These are phyloP conservation scores for Lithophane semibrunnea DNA, from an alignment of 2,888 invertebrate species.

Conservation along the genomic window DNA sequence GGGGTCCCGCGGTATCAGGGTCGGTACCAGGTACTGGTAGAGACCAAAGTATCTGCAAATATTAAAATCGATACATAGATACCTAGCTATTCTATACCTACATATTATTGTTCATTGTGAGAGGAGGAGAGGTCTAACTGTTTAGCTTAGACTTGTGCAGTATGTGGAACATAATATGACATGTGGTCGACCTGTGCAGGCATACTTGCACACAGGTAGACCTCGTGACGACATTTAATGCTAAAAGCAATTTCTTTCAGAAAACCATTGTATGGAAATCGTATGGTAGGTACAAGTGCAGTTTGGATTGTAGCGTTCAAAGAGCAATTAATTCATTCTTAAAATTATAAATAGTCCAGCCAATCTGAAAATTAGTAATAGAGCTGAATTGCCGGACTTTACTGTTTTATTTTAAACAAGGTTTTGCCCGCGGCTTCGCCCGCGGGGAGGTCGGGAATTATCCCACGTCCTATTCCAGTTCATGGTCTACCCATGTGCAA, in stretches of 20 bases:
- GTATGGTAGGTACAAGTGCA: background rate
- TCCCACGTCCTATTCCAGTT: no score
- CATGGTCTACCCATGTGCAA: no score
- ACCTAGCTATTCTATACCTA: background rate
- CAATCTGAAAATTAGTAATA: background rate
- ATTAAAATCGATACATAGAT: background rate
- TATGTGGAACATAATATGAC: background rate
- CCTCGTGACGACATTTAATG: no score
- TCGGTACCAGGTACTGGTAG: constrained; percentile 80
- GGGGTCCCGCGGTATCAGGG: constrained; percentile 77
- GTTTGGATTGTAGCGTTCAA: background rate
- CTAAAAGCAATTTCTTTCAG: background rate
- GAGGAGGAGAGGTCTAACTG: background rate
- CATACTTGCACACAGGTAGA: background rate
- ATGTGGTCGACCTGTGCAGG: background rate
- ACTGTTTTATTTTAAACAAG: background rate
- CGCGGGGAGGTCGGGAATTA: no score
- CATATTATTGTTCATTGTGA: background rate
- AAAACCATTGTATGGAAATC: background rate
- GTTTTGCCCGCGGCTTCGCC: no score
- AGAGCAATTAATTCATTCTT: background rate
- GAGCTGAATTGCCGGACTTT: background rate
- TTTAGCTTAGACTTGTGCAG: background rate
- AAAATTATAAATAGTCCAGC: background rate
- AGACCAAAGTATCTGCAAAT: constrained; percentile 77